Conservation (phyloP, 1,140 invertebrate species). For the Mercenaria mercenaria region DNA sequence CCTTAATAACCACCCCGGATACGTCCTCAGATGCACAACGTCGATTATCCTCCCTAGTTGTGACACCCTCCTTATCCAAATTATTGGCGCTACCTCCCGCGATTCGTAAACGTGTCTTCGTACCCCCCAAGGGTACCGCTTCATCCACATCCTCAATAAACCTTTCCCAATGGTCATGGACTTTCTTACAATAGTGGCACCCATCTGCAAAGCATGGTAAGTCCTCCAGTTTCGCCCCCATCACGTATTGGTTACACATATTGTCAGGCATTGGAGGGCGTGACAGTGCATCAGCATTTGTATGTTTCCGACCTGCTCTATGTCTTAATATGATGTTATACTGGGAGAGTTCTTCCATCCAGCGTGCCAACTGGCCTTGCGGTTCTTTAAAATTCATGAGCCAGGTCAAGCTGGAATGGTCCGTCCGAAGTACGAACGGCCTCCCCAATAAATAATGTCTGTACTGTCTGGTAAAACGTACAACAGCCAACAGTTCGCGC, state of each 20-base stretch:
- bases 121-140: neutral
- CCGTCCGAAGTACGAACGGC: slow-evolving; percentile 45
- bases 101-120: neutral
- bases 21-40: slow-evolving; percentile 13
- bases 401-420: slow-evolving; percentile 49
- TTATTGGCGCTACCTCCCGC: slow-evolving; percentile 12
- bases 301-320: slow-evolving; percentile 18
- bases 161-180: slow-evolving; percentile 1
- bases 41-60: slow-evolving; percentile 1
- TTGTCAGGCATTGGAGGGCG: neutral
- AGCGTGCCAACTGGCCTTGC: neutral
- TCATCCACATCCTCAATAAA: slow-evolving; percentile 18
- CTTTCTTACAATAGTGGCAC: slow-evolving; percentile 5
- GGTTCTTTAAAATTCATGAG: slow-evolving; percentile 39
- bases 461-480: slow-evolving; percentile 46
- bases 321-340: slow-evolving; percentile 22
- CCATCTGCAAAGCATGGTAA: neutral
- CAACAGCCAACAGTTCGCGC: slow-evolving; percentile 43
- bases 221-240: slow-evolving; percentile 7
- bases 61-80: slow-evolving; percentile 19
- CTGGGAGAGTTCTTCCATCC: slow-evolving; percentile 12
- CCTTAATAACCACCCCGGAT: slow-evolving; percentile 17
- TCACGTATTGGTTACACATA: neutral
- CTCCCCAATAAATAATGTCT: slow-evolving; percentile 48
- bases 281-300: slow-evolving; percentile 29